These are phyloP conservation scores for Pseudoatta argentina DNA, from an alignment of 1,140 invertebrate species.

Conservation along the genomic window DNA sequence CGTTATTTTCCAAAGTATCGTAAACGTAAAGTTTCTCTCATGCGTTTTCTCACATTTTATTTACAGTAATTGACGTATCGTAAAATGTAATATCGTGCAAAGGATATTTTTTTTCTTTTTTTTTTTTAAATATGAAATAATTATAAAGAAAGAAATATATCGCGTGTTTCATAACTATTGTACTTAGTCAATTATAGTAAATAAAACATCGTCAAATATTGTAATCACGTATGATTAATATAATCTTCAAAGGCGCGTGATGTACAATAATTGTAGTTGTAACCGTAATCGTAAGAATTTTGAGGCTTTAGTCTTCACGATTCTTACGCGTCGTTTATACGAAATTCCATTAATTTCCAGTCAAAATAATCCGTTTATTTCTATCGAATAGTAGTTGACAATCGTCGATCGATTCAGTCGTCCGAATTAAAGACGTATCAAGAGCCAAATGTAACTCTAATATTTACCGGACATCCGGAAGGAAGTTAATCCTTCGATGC, in stretches of 20 bases:
- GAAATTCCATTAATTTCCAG: background rate
- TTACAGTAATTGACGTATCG: conserved; percentile 8
- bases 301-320: background rate
- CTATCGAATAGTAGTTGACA: background rate
- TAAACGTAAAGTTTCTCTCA: conserved; percentile 8
- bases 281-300: conserved; percentile 40
- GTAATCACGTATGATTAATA: conserved; percentile 2
- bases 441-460: conserved; percentile 15
- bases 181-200: conserved; percentile 14
- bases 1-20: conserved; percentile 13
- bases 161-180: background rate
- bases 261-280: background rate
- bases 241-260: background rate
- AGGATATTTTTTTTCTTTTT: background rate
- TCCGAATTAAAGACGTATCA: conserved; percentile 35
- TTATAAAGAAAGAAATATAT: background rate
- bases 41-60: background rate
- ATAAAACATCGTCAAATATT: conserved; percentile 3
- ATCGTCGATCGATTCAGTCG: conserved; percentile 33
- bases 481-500: conserved; percentile 46
- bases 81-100: background rate
- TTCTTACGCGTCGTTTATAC: conserved; percentile 15
- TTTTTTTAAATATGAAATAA: background rate
- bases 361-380: conserved; percentile 34
- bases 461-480: conserved; percentile 44